phyloP scores from a whole-genome alignment of 2,113 vertebrate genomes.

The Vulpes lagopus region DNA sequence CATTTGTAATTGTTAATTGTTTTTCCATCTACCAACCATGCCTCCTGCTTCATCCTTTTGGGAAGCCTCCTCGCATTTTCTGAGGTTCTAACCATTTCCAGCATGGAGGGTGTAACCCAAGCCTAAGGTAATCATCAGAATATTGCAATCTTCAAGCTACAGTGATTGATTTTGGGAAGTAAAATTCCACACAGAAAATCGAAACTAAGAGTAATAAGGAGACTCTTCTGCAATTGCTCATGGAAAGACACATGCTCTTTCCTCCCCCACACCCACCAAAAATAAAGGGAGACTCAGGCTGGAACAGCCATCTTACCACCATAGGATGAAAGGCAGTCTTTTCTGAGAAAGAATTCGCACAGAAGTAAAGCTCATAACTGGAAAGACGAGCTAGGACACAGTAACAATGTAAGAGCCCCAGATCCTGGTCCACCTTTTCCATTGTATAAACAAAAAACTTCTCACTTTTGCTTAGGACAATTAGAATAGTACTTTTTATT shows the following conservation, averaged over 20 bases:
- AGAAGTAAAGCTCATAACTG: not conserved
- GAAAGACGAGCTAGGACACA: not conserved
- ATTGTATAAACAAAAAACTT: not conserved
- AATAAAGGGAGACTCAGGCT: not conserved
- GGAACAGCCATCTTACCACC: not conserved
- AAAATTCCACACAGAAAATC: not conserved
- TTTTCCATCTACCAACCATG: not conserved
- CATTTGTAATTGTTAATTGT: not conserved
- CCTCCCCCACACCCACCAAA: not conserved
- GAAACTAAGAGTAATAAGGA: not conserved
- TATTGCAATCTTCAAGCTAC: not conserved
- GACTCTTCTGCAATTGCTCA: not conserved
- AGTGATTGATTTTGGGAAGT: not conserved
- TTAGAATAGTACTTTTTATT: not conserved
- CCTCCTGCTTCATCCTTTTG: not conserved
- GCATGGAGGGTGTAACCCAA: not conserved
- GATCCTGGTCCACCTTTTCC: not conserved
- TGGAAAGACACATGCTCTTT: not conserved
- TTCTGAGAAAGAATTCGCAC: not conserved
- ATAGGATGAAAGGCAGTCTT: rapidly evolving
- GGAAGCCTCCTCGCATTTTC: not conserved
- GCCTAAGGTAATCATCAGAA: not conserved
- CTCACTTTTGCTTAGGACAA: not conserved
- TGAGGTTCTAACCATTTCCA: not conserved
- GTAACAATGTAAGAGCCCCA: not conserved